These are phyloP conservation scores for Tragelaphus scriptus DNA, from an alignment of 2,113 vertebrate genomes.

Conservation along the genomic window DNA sequence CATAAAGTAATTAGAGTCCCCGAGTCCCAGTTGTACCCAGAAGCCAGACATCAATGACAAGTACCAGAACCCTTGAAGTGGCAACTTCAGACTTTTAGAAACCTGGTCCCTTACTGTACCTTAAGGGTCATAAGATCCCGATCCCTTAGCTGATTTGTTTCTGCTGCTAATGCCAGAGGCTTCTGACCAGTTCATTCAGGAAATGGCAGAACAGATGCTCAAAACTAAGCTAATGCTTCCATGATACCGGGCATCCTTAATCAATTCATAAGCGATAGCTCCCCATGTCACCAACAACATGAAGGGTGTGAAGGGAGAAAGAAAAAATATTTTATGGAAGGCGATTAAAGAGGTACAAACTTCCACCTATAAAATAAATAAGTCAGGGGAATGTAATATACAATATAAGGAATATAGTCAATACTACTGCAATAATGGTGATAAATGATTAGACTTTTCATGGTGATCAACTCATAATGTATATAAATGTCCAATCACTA, in stretches of 20 bases:
- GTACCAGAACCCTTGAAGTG: rapidly evolving
- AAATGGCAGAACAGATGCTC: neutral
- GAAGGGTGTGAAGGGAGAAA: neutral
- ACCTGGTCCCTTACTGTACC: too few relatives aligned
- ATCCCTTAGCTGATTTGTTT: rapidly evolving
- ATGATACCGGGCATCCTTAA: neutral
- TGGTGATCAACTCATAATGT: neutral
- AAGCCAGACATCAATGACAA: neutral
- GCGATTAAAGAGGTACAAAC: neutral
- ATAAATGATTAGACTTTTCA: neutral
- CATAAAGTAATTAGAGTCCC: too few relatives aligned
- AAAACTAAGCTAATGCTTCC: neutral
- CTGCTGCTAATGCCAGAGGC: neutral
- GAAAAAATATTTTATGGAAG: neutral
- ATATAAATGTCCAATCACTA: neutral
- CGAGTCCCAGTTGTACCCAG: too few relatives aligned
- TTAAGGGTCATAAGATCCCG: neutral
- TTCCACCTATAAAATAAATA: neutral
- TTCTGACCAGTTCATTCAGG: neutral
- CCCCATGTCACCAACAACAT: rapidly evolving
- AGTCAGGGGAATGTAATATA: neutral
- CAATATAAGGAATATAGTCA: neutral
- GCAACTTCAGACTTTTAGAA: neutral
- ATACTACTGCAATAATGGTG: neutral
- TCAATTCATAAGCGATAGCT: rapidly evolving